Conservation (phyloP, 2,113 vertebrate species). For the Crocuta crocuta region DNA sequence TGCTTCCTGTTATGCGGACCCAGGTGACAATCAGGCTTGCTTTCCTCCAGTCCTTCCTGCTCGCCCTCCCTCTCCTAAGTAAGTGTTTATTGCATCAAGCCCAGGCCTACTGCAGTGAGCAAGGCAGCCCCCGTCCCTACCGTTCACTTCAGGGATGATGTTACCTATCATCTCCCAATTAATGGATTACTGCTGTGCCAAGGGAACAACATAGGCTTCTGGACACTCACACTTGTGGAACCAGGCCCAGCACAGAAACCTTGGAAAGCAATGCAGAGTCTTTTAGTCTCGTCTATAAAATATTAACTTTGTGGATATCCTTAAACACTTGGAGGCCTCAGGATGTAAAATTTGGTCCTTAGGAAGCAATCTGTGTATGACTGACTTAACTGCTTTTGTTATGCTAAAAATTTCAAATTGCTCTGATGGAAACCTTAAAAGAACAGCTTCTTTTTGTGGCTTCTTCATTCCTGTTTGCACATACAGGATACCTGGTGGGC, state of each 20-base stretch:
- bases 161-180: too few species aligned
- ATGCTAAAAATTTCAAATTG: not conserved
- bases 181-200: fast-evolving
- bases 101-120: too few species aligned
- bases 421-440: not conserved
- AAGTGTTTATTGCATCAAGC: too few species aligned
- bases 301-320: not conserved
- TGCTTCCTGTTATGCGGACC: not conserved
- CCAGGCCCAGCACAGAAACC: not conserved
- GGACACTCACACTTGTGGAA: fast-evolving
- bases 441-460: not conserved
- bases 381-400: not conserved
- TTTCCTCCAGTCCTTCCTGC: too few species aligned
- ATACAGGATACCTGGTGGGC: not conserved
- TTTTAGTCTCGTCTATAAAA: not conserved
- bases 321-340: not conserved
- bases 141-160: fast-evolving
- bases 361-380: not conserved
- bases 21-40: too few species aligned
- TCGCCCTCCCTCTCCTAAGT: too few species aligned
- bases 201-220: not conserved
- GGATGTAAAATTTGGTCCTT: not conserved
- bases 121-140: not conserved
- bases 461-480: not conserved
- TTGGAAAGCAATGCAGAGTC: not conserved